Conservation (phyloP, 2,797 vertebrate species). For the Gastrophryne carolinensis region DNA sequence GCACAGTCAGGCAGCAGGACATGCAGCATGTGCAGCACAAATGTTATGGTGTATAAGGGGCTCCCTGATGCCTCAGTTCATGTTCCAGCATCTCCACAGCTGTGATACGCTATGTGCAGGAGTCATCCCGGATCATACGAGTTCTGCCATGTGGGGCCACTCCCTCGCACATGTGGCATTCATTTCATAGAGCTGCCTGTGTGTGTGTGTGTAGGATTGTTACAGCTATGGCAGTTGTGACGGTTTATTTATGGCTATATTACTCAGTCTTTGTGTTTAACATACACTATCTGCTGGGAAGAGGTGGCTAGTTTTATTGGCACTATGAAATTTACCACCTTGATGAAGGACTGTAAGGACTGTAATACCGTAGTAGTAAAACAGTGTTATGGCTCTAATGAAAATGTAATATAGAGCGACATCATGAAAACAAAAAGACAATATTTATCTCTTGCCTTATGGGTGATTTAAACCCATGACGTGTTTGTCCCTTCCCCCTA, state of each 20-base stretch:
- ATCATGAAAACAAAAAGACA: background rate
- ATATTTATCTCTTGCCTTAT: background rate
- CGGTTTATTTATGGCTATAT: background rate
- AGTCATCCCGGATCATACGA: background rate
- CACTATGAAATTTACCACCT: background rate
- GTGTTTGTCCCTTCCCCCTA: too few relatives aligned
- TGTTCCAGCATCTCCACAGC: constrained; percentile 41
- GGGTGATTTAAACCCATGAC: too few relatives aligned
- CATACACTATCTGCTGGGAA: background rate
- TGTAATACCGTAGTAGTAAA: background rate
- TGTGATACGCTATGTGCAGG: constrained; percentile 32
- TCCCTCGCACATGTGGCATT: background rate
- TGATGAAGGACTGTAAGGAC: background rate
- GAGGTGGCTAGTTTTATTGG: background rate
- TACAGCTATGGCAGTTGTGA: background rate
- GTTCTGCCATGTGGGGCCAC: background rate
- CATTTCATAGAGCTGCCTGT: background rate
- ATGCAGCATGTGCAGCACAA: constrained; percentile 44
- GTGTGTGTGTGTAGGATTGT: background rate
- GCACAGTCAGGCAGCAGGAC: constrained; percentile 9
- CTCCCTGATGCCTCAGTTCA: constrained; percentile 18
- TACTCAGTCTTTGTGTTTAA: background rate
- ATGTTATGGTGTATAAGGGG: constrained; percentile 33
- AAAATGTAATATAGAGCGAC: too few relatives aligned
- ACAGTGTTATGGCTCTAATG: background rate